Evolutionary conservation across 1,140 invertebrate genomes (phyloP).

Genomic region (Tetramorium alpestre): DNA sequence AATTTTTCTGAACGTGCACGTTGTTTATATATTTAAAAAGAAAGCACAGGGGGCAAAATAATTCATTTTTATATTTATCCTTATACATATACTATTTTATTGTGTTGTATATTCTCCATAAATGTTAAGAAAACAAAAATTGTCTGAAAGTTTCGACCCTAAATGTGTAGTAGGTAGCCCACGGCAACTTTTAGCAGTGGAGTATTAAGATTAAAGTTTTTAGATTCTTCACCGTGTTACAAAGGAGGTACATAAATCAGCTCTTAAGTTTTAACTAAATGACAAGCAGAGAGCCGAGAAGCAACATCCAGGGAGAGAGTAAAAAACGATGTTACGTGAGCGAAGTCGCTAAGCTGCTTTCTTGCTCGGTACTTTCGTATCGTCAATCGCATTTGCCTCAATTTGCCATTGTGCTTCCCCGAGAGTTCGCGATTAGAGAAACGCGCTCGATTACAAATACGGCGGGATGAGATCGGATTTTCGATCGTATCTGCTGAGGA

Average conservation of each 20-base stretch:
- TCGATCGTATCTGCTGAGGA: neutral
- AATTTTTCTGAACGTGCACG: neutral
- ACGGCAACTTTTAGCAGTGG: neutral
- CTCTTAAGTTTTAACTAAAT: conserved; percentile 57
- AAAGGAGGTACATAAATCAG: conserved; percentile 43
- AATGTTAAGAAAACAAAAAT: neutral
- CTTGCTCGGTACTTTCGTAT: neutral
- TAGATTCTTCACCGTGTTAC: conserved; percentile 16
- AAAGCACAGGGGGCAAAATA: neutral
- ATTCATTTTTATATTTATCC: neutral
- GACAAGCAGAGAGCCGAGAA: conserved; percentile 5
- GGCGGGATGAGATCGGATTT: neutral
- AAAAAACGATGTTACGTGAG: conserved; percentile 41
- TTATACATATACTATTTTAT: neutral
- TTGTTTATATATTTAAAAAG: neutral
- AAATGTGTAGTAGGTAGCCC: neutral
- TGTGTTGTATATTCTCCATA: neutral
- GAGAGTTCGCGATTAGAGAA: neutral
- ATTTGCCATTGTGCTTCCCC: neutral
- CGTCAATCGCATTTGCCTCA: conserved; percentile 22
- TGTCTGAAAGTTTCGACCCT: neutral
- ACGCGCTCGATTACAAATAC: conserved; percentile 16
- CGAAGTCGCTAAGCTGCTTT: conserved; percentile 42
- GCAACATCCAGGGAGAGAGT: conserved; percentile 2
- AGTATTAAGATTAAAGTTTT: conserved; percentile 45